Conservation (phyloP, 2,797 vertebrate species). For the Galagoides demidoff region DNA sequence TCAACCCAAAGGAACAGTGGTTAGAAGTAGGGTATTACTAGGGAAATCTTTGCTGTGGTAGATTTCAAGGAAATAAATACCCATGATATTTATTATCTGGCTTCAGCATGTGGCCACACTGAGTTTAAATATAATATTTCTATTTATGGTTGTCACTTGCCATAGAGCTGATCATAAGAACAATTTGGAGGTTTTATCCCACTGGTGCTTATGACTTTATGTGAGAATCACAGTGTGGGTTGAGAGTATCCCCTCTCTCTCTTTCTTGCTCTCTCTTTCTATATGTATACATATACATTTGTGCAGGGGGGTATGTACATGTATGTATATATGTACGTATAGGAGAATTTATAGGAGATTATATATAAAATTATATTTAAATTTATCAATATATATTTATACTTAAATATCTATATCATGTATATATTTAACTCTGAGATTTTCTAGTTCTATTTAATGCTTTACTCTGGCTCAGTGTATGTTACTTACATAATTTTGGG, state of each 20-base stretch:
- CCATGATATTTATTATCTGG: not conserved
- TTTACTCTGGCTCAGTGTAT: not conserved
- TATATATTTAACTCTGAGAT: not conserved
- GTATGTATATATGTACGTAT: no score
- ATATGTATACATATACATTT: no score
- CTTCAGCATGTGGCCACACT: not conserved
- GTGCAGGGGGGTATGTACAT: no score
- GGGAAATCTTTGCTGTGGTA: not conserved
- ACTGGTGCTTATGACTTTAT: not conserved
- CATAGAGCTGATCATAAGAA: not conserved
- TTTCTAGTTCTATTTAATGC: not conserved
- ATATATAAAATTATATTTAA: no score
- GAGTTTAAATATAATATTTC: not conserved
- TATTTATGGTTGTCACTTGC: not conserved
- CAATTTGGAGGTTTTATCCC: not conserved
- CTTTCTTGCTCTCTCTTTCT: not conserved
- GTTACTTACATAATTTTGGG: not conserved
- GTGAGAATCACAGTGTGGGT: not conserved
- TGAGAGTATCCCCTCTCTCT: not conserved
- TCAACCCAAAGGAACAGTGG: not conserved
- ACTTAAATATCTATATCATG: not conserved
- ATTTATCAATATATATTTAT: no score
- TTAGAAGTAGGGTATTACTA: not conserved
- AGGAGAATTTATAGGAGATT: no score
- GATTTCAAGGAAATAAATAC: conserved; percentile 35